Percentiles rank a stretch among this genome's conserved stretches.
These are phyloP conservation scores for Catocala fraxini DNA, from an alignment of 2,888 invertebrate species.

Conservation along the genomic window DNA sequence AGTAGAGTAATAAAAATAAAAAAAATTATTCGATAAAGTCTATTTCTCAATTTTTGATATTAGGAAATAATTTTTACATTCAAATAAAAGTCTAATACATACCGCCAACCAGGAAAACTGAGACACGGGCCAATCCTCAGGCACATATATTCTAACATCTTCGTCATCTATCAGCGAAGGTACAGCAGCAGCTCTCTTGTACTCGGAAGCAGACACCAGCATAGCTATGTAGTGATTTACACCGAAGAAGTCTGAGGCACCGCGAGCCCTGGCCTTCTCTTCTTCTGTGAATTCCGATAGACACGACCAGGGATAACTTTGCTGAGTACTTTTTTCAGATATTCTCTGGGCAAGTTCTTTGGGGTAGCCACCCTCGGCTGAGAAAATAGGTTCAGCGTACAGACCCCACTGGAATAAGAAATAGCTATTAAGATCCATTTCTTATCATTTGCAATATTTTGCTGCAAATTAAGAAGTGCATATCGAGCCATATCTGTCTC, in stretches of 20 bases:
- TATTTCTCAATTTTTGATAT: too few species aligned
- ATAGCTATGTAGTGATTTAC: constrained; percentile 90
- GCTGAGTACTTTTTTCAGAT: constrained; percentile 72
- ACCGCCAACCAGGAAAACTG: constrained; percentile 68
- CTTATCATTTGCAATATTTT: too few species aligned
- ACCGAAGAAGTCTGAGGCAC: constrained; percentile 76
- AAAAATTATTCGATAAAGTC: too few species aligned
- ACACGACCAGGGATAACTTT: constrained; percentile 74
- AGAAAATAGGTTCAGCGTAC: constrained; percentile 77
- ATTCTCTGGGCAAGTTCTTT: constrained; percentile 76
- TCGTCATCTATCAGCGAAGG: constrained; percentile 63
- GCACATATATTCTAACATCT: constrained; percentile 43
- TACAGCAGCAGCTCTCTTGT: constrained; percentile 43
- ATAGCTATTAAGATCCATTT: background rate
- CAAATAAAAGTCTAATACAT: constrained; percentile 31
- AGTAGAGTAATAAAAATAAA: too few species aligned
- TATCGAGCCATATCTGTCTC: background rate
- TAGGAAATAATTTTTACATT: too few species aligned
- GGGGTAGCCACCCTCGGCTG: constrained; percentile 85
- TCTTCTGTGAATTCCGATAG: constrained; percentile 75
- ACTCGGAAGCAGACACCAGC: constrained; percentile 57
- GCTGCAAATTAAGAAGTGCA: too few species aligned
- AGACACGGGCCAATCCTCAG: constrained; percentile 61
- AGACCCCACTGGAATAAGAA: constrained; percentile 15
- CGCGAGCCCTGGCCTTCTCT: constrained; percentile 65